A percentile compares a stretch with the other conserved stretches of the same genome.
Conservation (phyloP, 2,888 invertebrate species). For the Dugesia japonica region DNA sequence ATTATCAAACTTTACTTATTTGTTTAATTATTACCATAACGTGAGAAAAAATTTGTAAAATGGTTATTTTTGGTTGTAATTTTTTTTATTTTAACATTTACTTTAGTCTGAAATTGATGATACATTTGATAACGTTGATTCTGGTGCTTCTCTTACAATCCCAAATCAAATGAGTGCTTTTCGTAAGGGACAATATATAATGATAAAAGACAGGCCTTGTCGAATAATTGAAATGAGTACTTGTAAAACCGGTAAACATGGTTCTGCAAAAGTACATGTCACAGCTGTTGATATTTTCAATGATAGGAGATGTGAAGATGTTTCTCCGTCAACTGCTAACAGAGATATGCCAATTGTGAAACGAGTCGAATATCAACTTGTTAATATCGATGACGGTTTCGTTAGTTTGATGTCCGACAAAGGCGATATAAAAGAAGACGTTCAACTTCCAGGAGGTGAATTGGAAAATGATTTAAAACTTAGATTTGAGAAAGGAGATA, state of each 20-base stretch:
- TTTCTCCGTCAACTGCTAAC: slow-evolving; percentile 98
- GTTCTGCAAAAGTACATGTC: slow-evolving; percentile 68
- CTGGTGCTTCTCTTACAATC: slow-evolving; percentile 74
- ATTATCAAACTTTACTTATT: too few species aligned
- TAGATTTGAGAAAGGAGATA: not conserved
- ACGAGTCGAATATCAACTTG: slow-evolving; percentile 67
- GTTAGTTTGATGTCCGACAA: slow-evolving; percentile 34
- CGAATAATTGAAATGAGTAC: slow-evolving; percentile 99
- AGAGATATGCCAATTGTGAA: slow-evolving; percentile 98
- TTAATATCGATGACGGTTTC: slow-evolving; percentile 34
- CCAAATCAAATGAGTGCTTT: slow-evolving; percentile 97
- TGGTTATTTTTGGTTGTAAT: too few species aligned
- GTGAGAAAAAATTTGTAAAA: too few species aligned
- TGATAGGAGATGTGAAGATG: slow-evolving; percentile 82
- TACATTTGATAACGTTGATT: slow-evolving; percentile 37
- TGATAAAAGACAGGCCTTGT: slow-evolving; percentile 89
- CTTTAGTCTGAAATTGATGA: not conserved
- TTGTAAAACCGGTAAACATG: slow-evolving; percentile 98
- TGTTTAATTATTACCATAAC: too few species aligned
- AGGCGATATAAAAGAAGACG: slow-evolving; percentile 9
- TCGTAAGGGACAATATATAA: slow-evolving; percentile 94
- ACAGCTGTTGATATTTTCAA: slow-evolving; percentile 28
- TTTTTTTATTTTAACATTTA: not conserved
- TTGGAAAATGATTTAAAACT: not conserved
- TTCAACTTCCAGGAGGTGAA: slow-evolving; percentile 17